Evolutionary conservation across 2,113 vertebrate species (phyloP).

Genomic region (Solea senegalensis): DNA sequence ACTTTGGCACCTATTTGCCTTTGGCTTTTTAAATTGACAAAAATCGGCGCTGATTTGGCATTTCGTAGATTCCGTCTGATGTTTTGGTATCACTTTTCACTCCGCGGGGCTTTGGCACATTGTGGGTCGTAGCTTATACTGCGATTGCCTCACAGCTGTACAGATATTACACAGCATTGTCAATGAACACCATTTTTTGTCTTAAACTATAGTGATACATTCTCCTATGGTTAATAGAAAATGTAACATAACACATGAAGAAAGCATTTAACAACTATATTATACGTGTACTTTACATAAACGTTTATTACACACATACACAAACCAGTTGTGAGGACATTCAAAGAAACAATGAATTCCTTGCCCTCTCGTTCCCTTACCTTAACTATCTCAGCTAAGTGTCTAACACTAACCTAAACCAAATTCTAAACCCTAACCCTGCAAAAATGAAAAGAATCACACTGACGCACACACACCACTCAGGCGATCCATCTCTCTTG

Average conservation of each 20-base stretch:
- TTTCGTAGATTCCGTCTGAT: not conserved
- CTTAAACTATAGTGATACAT: not conserved
- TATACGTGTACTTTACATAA: no score
- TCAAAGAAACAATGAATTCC: no score
- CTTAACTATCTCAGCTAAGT: no score
- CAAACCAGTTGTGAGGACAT: no score
- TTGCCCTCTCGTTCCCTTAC: no score
- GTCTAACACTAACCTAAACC: no score
- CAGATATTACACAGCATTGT: not conserved
- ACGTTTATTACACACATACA: no score
- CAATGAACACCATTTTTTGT: not conserved
- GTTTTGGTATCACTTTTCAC: constrained; percentile 14
- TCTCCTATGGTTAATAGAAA: no score
- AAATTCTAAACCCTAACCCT: no score
- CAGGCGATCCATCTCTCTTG: constrained; percentile 35
- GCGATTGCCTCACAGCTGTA: constrained; percentile 3
- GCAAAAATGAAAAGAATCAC: not conserved
- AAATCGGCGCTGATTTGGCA: constrained; percentile 23
- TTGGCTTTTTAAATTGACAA: constrained; percentile 11
- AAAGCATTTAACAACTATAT: no score
- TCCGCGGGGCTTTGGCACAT: constrained; percentile 21
- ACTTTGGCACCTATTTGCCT: not conserved
- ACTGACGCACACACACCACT: constrained; percentile 10
- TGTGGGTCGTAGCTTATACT: constrained; percentile 14
- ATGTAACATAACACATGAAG: no score